Percentiles rank a stretch among this genome's conserved stretches.
Evolutionary conservation across 2,888 invertebrate species (phyloP).

Genomic region (Dasysyrphus albostriatus): DNA sequence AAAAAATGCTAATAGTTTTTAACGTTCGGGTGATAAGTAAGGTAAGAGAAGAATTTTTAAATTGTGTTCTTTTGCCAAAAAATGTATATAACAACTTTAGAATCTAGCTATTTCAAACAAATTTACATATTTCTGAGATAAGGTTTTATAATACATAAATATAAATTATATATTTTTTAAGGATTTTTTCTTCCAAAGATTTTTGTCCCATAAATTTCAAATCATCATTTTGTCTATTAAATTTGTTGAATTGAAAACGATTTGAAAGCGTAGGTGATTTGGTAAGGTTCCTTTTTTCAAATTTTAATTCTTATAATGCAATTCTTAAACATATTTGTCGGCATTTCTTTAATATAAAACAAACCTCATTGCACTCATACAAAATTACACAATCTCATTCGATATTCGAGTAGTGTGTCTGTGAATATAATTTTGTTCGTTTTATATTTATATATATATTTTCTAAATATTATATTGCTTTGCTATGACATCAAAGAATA

Average conservation of each 20-base stretch:
- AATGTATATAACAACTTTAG: no score
- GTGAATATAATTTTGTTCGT: constrained; percentile 33
- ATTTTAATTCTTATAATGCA: constrained; percentile 18
- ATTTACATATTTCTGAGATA: no score
- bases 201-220: no score
- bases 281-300: constrained; percentile 55
- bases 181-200: no score
- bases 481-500: constrained; percentile 57
- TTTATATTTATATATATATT: constrained; percentile 27
- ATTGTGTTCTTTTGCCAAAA: no score
- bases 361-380: constrained; percentile 69
- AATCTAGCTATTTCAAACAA: no score
- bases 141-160: no score
- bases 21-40: no score
- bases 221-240: constrained; percentile 12
- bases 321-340: constrained; percentile 2
- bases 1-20: no score
- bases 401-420: constrained; percentile 44
- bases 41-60: no score
- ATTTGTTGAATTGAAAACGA: background rate
- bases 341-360: constrained; percentile 11
- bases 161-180: no score
- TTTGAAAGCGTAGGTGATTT: constrained; percentile 42
- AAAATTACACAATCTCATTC: constrained; percentile 67
- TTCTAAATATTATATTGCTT: constrained; percentile 23